Evolutionary conservation across 2,797 vertebrate species (phyloP).

Genomic region (Allochrocebus solatus): DNA sequence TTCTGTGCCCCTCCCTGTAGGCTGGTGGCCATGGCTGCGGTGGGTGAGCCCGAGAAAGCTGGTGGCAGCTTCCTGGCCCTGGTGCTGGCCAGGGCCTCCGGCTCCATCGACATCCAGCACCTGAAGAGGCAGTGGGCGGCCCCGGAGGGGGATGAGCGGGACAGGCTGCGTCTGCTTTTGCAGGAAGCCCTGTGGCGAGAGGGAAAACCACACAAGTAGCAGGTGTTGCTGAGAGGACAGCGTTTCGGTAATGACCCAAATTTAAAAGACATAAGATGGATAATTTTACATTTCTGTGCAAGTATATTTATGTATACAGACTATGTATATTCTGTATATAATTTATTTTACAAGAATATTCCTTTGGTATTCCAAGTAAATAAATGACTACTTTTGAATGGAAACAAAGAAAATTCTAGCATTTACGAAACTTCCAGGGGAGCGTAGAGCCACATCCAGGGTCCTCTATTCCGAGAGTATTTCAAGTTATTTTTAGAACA

Average conservation of each 20-base stretch:
- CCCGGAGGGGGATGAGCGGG: conserved; percentile 82
- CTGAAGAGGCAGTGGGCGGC: conserved; percentile 87
- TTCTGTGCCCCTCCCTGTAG: conserved; percentile 80
- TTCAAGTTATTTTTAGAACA: conserved; percentile 51
- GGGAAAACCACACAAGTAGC: not conserved
- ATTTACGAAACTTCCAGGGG: conserved; percentile 23
- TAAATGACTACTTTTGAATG: conserved; percentile 68
- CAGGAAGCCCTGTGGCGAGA: conserved; percentile 69
- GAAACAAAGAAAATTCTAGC: conserved; percentile 54
- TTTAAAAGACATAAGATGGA: not conserved
- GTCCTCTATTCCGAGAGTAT: conserved; percentile 28
- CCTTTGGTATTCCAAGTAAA: conserved; percentile 37
- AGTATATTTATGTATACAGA: conserved; percentile 36
- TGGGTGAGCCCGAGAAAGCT: conserved; percentile 91
- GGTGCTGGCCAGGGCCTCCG: conserved; percentile 90
- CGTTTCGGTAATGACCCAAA: not conserved
- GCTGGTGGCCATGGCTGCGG: conserved; percentile 88
- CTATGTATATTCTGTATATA: not conserved
- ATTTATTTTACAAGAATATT: conserved; percentile 34
- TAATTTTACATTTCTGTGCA: conserved; percentile 6
- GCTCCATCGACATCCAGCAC: conserved; percentile 91
- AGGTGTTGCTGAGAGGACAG: not conserved
- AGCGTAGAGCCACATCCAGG: not conserved
- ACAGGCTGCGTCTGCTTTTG: conserved; percentile 85
- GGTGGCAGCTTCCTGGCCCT: conserved; percentile 89